phyloP scores from a whole-genome alignment of 2,113 vertebrate species.

The Melanotaenia duboulayi region DNA sequence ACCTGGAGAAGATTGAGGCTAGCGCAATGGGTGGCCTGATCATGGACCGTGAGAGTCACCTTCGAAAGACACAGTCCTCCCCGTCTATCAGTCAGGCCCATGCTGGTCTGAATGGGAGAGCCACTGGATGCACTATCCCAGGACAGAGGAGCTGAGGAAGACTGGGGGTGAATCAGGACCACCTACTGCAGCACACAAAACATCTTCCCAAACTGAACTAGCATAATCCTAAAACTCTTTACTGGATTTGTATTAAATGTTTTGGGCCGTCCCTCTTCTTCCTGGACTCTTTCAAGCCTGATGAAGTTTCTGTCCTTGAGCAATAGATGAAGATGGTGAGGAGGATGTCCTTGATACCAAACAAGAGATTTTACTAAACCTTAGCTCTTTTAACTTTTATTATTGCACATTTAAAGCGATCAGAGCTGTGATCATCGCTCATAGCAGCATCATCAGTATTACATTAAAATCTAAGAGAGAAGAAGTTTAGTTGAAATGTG shows the following conservation, averaged over 20 bases:
- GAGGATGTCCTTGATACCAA: conserved; percentile 18
- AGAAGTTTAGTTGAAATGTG: conserved; percentile 41
- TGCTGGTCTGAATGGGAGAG: conserved; percentile 82
- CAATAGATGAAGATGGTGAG: conserved; percentile 62
- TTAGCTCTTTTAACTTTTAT: conserved; percentile 47
- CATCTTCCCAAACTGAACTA: conserved; percentile 39
- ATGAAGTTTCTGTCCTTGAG: conserved; percentile 60
- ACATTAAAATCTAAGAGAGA: conserved; percentile 44
- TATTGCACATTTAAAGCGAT: conserved; percentile 73
- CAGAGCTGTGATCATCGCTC: conserved; percentile 62
- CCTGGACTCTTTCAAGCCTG: conserved; percentile 39
- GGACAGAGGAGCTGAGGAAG: conserved; percentile 85
- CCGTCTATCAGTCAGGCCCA: conserved; percentile 93
- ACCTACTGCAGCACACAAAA: conserved; percentile 27
- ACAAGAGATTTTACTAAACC: conserved; percentile 41
- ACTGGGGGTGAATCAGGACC: conserved; percentile 25
- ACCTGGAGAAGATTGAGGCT: conserved; percentile 94
- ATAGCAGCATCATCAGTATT: conserved; percentile 69
- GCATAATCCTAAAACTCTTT: conserved; percentile 28
- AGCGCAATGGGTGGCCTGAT: conserved; percentile 83
- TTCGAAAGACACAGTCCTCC: conserved; percentile 95
- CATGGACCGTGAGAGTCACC: conserved; percentile 79
- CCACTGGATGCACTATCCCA: conserved; percentile 68
- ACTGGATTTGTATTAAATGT: conserved; percentile 31
- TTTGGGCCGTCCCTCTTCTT: conserved; percentile 25